Evolutionary conservation across 2,797 vertebrate species (phyloP).

Genomic region (Vespertilio murinus): DNA sequence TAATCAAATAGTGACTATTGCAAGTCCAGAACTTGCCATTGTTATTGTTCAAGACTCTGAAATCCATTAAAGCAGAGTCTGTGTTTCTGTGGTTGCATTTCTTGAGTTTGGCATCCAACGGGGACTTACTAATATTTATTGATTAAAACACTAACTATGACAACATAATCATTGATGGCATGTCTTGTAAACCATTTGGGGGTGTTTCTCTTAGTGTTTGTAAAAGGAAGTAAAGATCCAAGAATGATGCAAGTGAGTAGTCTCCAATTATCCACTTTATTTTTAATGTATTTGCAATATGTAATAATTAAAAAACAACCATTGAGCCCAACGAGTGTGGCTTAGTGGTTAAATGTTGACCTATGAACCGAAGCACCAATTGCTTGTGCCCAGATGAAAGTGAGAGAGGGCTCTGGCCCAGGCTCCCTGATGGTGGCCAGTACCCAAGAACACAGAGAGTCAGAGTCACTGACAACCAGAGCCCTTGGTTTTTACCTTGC

Average conservation of each 20-base stretch:
- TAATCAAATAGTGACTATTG: background rate
- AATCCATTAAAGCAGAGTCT: background rate
- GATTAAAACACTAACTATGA: background rate
- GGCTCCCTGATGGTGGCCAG: background rate
- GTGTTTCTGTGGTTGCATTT: background rate
- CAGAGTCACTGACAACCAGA: background rate
- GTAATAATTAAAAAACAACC: background rate
- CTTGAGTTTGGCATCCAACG: background rate
- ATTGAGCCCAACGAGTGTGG: too few relatives aligned
- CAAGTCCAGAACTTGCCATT: background rate
- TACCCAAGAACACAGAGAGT: background rate
- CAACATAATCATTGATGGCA: background rate
- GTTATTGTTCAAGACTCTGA: background rate
- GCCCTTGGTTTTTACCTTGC: background rate
- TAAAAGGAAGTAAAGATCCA: background rate
- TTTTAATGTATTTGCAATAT: background rate
- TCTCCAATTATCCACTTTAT: background rate
- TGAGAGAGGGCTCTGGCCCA: background rate
- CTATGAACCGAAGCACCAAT: background rate
- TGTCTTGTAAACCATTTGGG: background rate
- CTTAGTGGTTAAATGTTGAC: background rate
- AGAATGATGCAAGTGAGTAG: background rate
- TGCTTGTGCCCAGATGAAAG: background rate
- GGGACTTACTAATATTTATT: background rate
- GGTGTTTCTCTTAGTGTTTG: background rate